Conservation (phyloP, 2,113 vertebrate species). For the Egretta garzetta region DNA sequence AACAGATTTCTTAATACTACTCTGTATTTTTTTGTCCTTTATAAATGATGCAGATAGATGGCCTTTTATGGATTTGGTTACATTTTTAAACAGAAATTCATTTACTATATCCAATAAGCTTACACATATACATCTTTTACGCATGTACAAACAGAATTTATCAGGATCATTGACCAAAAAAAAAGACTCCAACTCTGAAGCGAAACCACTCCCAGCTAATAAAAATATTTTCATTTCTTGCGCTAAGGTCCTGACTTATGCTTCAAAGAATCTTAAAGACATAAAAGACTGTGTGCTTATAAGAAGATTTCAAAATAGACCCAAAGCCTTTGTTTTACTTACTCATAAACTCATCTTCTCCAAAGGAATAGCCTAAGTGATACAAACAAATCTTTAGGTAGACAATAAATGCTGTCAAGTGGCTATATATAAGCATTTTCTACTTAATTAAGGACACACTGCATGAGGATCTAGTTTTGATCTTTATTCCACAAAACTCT, state of each 20-base stretch:
- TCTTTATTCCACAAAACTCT: neutral
- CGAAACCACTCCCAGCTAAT: slow-evolving; percentile 16
- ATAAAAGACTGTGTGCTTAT: neutral
- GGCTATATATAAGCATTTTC: neutral
- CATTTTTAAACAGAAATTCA: neutral
- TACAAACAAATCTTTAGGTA: neutral
- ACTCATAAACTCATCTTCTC: neutral
- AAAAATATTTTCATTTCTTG: slow-evolving; percentile 38
- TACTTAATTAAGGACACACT: neutral
- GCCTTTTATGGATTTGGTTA: neutral
- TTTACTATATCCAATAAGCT: neutral
- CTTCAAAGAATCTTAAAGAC: slow-evolving; percentile 16
- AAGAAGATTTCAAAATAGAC: slow-evolving; percentile 12
- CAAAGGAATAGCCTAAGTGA: neutral
- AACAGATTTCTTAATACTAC: slow-evolving; percentile 49
- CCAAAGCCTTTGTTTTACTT: neutral
- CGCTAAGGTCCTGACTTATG: neutral
- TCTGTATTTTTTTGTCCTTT: neutral
- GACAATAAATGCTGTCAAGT: neutral
- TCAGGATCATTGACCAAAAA: neutral
- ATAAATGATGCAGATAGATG: neutral
- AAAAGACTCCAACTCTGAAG: neutral
- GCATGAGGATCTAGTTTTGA: neutral
- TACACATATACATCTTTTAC: neutral
- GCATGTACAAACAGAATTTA: neutral